These are phyloP conservation scores for Megalonaias nervosa DNA, from an alignment of 1,140 invertebrate species.

Conservation along the genomic window DNA sequence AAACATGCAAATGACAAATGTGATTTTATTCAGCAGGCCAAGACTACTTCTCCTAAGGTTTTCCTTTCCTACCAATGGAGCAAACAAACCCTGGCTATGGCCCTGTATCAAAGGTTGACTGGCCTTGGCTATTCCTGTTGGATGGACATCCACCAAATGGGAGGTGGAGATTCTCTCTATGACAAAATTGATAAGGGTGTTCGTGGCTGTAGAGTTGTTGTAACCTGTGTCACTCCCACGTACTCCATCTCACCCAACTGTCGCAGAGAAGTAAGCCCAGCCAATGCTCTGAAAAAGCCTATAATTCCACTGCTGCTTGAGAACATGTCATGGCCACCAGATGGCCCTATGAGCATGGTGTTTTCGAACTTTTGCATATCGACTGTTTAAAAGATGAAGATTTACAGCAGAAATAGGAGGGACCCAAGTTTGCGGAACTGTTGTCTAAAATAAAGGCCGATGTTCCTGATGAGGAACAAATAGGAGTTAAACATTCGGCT, in stretches of 20 bases:
- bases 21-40: neutral
- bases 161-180: slow-evolving; percentile 68
- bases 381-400: slow-evolving; percentile 48
- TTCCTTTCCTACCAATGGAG: slow-evolving; percentile 70
- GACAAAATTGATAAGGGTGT: slow-evolving; percentile 68
- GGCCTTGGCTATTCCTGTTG: slow-evolving; percentile 60
- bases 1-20: no score
- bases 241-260: slow-evolving; percentile 67
- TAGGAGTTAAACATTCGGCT: neutral
- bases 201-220: slow-evolving; percentile 56
- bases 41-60: slow-evolving; percentile 44
- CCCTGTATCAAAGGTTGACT: slow-evolving; percentile 54
- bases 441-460: slow-evolving; percentile 34
- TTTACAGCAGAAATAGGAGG: slow-evolving; percentile 48
- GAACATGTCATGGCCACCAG: slow-evolving; percentile 62
- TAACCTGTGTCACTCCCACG: slow-evolving; percentile 65
- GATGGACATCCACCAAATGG: slow-evolving; percentile 70
- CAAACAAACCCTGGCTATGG: slow-evolving; percentile 61
- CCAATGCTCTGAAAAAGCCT: slow-evolving; percentile 64
- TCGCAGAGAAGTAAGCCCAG: slow-evolving; percentile 61
- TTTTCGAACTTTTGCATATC: slow-evolving; percentile 63
- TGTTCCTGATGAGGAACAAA: slow-evolving; percentile 23
- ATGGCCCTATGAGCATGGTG: slow-evolving; percentile 66
- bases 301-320: slow-evolving; percentile 65
- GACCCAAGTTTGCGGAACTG: slow-evolving; percentile 51